phyloP scores from a whole-genome alignment of 2,113 vertebrate species.

The Phrynosoma platyrhinos region DNA sequence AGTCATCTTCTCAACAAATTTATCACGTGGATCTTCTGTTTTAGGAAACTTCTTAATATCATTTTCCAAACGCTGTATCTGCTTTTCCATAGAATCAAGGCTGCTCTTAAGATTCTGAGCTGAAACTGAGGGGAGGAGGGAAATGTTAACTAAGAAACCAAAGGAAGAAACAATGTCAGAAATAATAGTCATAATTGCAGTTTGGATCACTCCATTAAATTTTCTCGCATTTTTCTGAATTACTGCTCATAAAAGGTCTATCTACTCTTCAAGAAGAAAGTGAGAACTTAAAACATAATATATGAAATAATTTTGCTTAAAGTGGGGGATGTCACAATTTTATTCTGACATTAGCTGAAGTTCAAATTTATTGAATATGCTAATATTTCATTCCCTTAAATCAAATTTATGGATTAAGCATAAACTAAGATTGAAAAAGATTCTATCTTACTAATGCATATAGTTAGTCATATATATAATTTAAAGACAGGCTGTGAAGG shows the following conservation, averaged over 20 bases:
- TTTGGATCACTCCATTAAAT: constrained; percentile 69
- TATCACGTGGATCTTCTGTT: constrained; percentile 87
- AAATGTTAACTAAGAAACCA: constrained; percentile 3
- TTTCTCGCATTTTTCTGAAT: constrained; percentile 68
- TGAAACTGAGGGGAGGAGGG: constrained; percentile 83
- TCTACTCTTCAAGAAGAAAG: constrained; percentile 71
- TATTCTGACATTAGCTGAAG: constrained; percentile 78
- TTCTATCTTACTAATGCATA: constrained; percentile 59
- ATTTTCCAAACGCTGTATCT: constrained; percentile 89
- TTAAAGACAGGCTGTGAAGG: constrained; percentile 54
- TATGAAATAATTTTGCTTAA: constrained; percentile 80
- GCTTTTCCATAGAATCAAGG: constrained; percentile 88
- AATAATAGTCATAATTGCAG: constrained; percentile 57
- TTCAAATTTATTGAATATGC: constrained; percentile 83
- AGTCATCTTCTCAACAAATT: constrained; percentile 96
- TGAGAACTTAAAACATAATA: constrained; percentile 76
- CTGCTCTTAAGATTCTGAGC: constrained; percentile 92
- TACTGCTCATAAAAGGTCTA: constrained; percentile 72
- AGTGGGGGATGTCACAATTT: constrained; percentile 78
- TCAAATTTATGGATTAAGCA: constrained; percentile 73
- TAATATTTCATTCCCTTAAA: constrained; percentile 83
- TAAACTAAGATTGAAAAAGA: constrained; percentile 71
- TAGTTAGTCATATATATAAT: constrained; percentile 61
- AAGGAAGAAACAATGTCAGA: neutral
- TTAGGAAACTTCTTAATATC: constrained; percentile 91